Base-by-base conservation (phyloP, 2,888 invertebrate species). In the Perithous albicinctus region DNA sequence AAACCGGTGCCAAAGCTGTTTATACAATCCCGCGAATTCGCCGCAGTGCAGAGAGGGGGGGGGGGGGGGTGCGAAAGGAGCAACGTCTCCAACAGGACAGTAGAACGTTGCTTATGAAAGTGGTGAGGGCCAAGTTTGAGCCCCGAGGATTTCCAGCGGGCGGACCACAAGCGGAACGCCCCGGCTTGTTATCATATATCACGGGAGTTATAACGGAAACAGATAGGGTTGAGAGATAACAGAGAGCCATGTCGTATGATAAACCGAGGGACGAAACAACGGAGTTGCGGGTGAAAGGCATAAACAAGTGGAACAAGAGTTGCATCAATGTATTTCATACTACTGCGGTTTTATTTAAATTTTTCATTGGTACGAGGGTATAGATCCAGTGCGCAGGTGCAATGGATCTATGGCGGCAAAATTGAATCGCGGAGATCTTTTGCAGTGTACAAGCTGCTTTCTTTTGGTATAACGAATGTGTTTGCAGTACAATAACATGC, bases 1-100 rank as follows among this genome's bases (percentile, higher is more conserved):
- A 67, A 76, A 83, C 73, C 77, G 67, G 51, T 84, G 84, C 84
- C 83, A 84, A 84, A 81, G 35, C 80, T 84, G 78, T 86, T 85
- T 82, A 80, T 78, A 82, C 82, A 79, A 78, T 67, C 51, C 67
- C 61, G 64, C 79, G 79, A 80, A 78, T 85, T 82, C 74, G 73
- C 82, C 83, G 83, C 80, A 85, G 75, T 84, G 85, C 82, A 74
- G 79, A 35, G 32, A 6, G 78, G 51, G 1, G 78, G 51, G 48
- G 51, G 23, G 35, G n/a, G 54, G 61, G 12, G 29, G 54, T 35
- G 54, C 54, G 41, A 48, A 43, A 29, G 38, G 43, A 46, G 51
- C 48, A 63, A 66, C 23, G 41, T n/a, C 32, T 56, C 56, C 43
- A 18, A 67, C 12, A 64, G 59, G 51, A 61, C 32, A 64, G n/a